phyloP scores from a whole-genome alignment of 2,113 vertebrate species.

The Megatriorchis doriae region DNA sequence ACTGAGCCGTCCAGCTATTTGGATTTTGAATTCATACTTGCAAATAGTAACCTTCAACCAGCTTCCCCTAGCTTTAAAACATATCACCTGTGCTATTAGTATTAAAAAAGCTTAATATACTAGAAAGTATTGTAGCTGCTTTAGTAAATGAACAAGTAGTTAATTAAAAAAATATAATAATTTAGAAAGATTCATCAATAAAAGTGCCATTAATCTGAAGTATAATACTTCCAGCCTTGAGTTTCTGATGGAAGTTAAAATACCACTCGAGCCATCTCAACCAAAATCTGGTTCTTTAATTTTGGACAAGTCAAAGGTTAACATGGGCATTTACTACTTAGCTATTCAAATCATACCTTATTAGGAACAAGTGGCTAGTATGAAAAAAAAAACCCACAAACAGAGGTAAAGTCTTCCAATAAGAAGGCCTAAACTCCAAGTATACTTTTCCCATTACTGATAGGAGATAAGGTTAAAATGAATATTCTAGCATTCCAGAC shows the following conservation, averaged over 20 bases:
- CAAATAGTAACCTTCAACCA: not conserved
- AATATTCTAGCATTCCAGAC: not conserved
- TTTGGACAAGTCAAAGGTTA: not conserved
- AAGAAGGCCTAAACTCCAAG: not conserved
- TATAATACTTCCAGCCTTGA: not conserved
- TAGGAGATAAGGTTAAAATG: not conserved
- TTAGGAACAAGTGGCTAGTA: not conserved
- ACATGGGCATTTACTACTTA: not conserved
- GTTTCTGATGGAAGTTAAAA: not conserved
- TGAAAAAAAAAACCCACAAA: rapidly evolving
- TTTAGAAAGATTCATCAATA: not conserved
- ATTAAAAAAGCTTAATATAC: not conserved
- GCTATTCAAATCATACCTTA: not conserved
- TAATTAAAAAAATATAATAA: not conserved
- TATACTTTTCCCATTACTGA: not conserved
- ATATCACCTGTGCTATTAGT: not conserved
- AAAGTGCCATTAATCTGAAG: not conserved
- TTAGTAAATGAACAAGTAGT: not conserved
- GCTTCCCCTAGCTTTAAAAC: not conserved
- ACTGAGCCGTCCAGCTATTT: not conserved
- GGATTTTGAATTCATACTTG: not conserved
- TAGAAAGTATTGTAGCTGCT: not conserved
- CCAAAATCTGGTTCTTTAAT: not conserved
- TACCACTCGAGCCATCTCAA: not conserved
- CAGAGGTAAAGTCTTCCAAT: not conserved